phyloP scores from a whole-genome alignment of 2,888 invertebrate genomes.

The Aphrophora alni region DNA sequence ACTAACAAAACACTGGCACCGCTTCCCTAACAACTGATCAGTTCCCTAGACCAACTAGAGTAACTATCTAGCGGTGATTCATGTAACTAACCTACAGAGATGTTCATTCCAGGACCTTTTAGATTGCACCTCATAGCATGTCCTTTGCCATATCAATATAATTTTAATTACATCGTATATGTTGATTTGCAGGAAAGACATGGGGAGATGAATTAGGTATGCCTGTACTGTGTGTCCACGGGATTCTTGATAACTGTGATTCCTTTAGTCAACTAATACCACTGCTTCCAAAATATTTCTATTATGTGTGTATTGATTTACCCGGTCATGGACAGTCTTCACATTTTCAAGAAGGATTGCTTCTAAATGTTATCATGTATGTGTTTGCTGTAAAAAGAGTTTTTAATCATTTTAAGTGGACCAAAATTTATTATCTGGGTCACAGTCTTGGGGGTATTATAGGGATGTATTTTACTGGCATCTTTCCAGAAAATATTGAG shows the following conservation, averaged over 20 bases:
- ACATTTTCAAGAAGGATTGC: constrained; percentile 55
- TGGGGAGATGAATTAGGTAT: constrained; percentile 52
- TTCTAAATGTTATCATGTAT: constrained; percentile 54
- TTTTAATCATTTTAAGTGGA: constrained; percentile 56
- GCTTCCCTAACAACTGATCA: no score
- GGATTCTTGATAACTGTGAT: constrained; percentile 57
- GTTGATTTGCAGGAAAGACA: constrained; percentile 52
- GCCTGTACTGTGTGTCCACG: constrained; percentile 57
- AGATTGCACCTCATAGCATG: no score
- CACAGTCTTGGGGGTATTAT: constrained; percentile 59
- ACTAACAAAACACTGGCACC: no score
- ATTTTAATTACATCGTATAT: no score
- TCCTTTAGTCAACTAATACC: constrained; percentile 58
- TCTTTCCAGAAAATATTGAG: constrained; percentile 52
- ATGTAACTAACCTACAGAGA: no score
- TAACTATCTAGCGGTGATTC: no score
- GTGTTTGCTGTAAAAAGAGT: constrained; percentile 53
- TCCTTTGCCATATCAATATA: no score
- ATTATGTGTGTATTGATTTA: constrained; percentile 57
- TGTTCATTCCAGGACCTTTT: no score
- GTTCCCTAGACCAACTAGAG: no score
- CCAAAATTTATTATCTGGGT: constrained; percentile 54
- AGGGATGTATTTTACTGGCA: constrained; percentile 48
- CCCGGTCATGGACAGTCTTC: constrained; percentile 59
- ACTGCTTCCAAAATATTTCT: constrained; percentile 54